phyloP scores from a whole-genome alignment of 1,140 invertebrate species.

The Himalopsyche phryganea region DNA sequence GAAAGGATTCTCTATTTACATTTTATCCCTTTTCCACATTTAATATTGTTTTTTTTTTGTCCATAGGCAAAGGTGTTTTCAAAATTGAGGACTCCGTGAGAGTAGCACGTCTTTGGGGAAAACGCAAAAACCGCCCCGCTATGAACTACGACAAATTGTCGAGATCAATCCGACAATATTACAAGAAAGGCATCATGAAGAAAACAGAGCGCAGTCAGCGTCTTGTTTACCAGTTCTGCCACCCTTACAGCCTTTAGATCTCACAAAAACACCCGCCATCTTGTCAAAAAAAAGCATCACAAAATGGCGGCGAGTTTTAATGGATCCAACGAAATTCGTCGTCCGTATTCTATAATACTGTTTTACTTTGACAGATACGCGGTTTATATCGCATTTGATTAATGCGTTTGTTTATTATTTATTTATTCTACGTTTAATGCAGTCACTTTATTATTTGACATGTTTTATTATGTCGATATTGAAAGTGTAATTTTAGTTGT shows the following conservation, averaged over 20 bases:
- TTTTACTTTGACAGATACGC: too few relatives aligned
- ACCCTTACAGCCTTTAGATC: conserved; percentile 81
- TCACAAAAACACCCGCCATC: not conserved
- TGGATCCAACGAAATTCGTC: too few relatives aligned
- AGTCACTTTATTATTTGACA: too few relatives aligned
- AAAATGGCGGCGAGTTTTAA: not conserved
- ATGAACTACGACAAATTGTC: conserved; percentile 99
- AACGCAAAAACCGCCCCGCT: conserved; percentile 94
- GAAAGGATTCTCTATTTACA: too few relatives aligned
- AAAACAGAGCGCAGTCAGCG: conserved; percentile 97
- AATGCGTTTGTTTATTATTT: too few relatives aligned
- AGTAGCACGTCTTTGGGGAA: conserved; percentile 94
- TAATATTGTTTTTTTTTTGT: too few relatives aligned
- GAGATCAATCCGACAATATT: conserved; percentile 96
- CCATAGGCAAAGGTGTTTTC: conserved; percentile 84
- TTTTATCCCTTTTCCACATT: too few relatives aligned
- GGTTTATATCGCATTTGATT: too few relatives aligned
- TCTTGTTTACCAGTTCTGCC: conserved; percentile 98
- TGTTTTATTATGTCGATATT: too few relatives aligned
- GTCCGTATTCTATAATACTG: too few relatives aligned
- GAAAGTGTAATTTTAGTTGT: too few relatives aligned
- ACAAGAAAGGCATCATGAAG: conserved; percentile 99
- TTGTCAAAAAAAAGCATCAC: conserved; percentile 8
- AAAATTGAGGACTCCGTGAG: conserved; percentile 98
- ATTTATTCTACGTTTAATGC: too few relatives aligned